Percentiles rank a stretch among this genome's conserved stretches.
Evolutionary conservation across 2,797 vertebrate genomes (phyloP).

Genomic region (Jordanella pulchra): DNA sequence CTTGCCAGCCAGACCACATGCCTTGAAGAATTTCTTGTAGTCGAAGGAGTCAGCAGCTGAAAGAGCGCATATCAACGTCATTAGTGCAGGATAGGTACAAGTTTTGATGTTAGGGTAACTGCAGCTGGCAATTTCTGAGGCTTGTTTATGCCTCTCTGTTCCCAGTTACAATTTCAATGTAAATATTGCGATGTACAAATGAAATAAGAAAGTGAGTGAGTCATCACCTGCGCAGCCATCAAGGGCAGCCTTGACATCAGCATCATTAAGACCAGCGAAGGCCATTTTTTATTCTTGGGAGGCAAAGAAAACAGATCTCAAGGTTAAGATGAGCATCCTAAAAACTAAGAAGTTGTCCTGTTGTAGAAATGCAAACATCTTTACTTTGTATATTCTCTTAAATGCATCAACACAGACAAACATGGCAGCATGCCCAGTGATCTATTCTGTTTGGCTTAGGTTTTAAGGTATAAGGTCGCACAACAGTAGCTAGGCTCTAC

Average conservation of each 20-base stretch:
- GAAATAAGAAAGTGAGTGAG: not conserved
- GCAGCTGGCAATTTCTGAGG: conserved; percentile 7
- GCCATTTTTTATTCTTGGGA: conserved; percentile 78
- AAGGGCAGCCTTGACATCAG: conserved; percentile 81
- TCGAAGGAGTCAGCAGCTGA: conserved; percentile 82
- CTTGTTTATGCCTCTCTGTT: conserved; percentile 5
- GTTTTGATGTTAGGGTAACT: conserved; percentile 1
- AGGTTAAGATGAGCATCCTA: conserved; percentile 24
- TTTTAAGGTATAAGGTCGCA: conserved; percentile 2
- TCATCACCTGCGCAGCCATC: conserved; percentile 82
- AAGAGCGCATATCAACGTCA: conserved; percentile 29
- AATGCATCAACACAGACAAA: not conserved
- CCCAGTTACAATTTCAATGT: not conserved
- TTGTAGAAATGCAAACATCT: not conserved
- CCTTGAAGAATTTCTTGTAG: conserved; percentile 84
- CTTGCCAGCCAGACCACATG: conserved; percentile 80
- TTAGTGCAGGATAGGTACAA: conserved; percentile 18
- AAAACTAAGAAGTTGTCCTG: not conserved
- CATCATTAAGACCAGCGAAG: conserved; percentile 79
- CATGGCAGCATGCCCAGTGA: not conserved
- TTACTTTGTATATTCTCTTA: not conserved
- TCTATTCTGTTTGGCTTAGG: not conserved
- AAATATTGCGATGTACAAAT: not conserved
- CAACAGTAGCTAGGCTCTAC: conserved; percentile 1
- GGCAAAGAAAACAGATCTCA: conserved; percentile 28